Base-by-base conservation (phyloP, 1,140 invertebrate species). In the Cotesia chilonis region DNA sequence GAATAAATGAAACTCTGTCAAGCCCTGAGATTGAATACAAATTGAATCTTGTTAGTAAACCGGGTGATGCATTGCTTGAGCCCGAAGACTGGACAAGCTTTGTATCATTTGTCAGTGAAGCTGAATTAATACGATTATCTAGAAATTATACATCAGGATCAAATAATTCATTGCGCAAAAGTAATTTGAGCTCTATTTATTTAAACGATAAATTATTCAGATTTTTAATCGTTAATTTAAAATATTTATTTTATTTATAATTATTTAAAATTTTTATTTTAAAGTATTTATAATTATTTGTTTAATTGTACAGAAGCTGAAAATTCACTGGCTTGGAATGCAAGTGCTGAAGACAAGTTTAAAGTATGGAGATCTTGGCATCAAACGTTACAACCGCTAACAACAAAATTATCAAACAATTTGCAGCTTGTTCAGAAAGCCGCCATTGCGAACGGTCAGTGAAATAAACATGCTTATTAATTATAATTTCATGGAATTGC, bases 31-130 rank as follows among this genome's bases (percentile, higher is more conserved):
- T 81, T 20, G 51, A 36, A 37, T 82, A 84, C n/a, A 79, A 81
- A 51, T 76, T 79, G 36, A 71, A 77, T 7, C 57, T 81, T 12
- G 73, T 90, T 1, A 76, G 87, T 12, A 88, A 88, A 71, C 87
- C 89, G 4, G 90, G 90, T 2, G 90, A 91, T 68, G 83, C 87
- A 3, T 68, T 89, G 1, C 71, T 91, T 12, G 77, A 87, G 7
- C 79, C 82, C 4, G 81, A 88, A 41, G 86, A 90, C 72, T 90
- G 86, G 85, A 84, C 86, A 71, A 85, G 93, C 91, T 83, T 94
- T 57, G 91, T 93, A 79, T 92, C 92, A 77, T 89, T 93, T 78
- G 89, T 92, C 79, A 92, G 91, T 47, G 82, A 91, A 67, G 90
- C 91, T 64, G 91, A 93, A 80, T 72, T 78, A 0, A 61, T 77